Evolutionary conservation across 2,113 vertebrate species (phyloP).

Genomic region (Gila orcuttii): DNA sequence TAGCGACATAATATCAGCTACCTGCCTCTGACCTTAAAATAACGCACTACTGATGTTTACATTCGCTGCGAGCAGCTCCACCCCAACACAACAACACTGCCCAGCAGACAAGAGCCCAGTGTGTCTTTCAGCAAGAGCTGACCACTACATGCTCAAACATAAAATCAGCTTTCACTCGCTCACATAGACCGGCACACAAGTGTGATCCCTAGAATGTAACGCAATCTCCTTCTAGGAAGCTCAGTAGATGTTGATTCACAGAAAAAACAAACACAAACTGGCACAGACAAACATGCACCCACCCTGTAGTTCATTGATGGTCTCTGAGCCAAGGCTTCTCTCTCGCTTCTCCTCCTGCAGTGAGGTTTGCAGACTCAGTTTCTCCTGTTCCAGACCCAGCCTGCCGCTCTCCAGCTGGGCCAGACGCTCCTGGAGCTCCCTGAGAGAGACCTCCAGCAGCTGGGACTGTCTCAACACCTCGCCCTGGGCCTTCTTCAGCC

Average conservation of each 20-base stretch:
- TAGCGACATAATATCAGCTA: conserved; percentile 34
- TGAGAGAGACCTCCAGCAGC: conserved; percentile 86
- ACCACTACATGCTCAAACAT: background rate
- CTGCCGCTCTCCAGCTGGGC: conserved; percentile 85
- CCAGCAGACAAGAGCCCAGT: conserved; percentile 53
- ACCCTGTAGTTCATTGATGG: conserved; percentile 93
- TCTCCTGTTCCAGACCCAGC: conserved; percentile 89
- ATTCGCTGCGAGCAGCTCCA: conserved; percentile 36
- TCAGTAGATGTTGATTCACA: background rate
- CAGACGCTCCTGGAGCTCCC: conserved; percentile 89
- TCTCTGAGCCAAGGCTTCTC: conserved; percentile 81
- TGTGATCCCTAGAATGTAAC: background rate
- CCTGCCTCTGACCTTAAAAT: conserved; percentile 47
- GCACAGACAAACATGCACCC: conserved; percentile 57
- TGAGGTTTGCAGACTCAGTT: conserved; percentile 85
- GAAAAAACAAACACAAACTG: background rate
- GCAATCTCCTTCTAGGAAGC: background rate
- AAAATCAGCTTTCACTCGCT: background rate
- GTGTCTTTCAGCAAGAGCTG: conserved; percentile 26
- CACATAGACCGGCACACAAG: background rate
- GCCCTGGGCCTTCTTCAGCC: conserved; percentile 87
- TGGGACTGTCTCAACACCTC: conserved; percentile 91
- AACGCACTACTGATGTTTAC: conserved; percentile 39
- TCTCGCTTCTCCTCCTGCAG: conserved; percentile 90
- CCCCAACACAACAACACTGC: conserved; percentile 55